Evolutionary conservation across 2,888 invertebrate species (phyloP), one percentile per base, ranked within the genome.

Genomic region (Athalia rosae): DNA sequence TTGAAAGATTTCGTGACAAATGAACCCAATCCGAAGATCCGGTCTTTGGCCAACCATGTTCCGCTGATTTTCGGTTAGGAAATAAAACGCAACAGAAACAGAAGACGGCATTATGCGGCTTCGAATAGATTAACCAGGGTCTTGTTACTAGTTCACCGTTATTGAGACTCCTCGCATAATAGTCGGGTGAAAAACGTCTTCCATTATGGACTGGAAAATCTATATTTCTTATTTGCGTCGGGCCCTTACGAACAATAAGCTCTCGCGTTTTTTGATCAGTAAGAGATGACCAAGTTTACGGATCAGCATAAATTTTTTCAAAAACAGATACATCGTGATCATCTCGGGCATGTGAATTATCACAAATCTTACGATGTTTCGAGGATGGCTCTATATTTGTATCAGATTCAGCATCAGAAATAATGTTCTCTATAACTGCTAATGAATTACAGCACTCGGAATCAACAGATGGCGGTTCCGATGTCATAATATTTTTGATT

Each of bases 31-130:
- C 77, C 48, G 61, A 76, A 43, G 62, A 74, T 9, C 80, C 80
- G 76, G 77, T 76, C 15, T 58, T 77, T 41, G 63, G 71, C 63
- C 58, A 61, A 45, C 47, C 13, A 28, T 67, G 66, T 62, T 64
- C 67, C 41, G 45, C 76, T 28, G 71, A 73, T 76, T 56, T 76
- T 28, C 28, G 28, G 28, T 28, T 28, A 58, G 76, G 66, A 80
- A 81, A 81, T 67, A 81, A 76, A 58, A 79, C 79, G 77, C 80
- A 80, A 79, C 80, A 80, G 63, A 80, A 80, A 56, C 80, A 80
- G 58, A 64, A 80, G 28, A 81, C 47, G 43, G 43, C 13, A 47
- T 64, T 64, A 13, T 43, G 43, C n/a, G 43, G n/a, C 47, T 47
- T 64, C 64, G 80, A 80, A 74, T 81, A 80, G 59, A 76, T 62